These are phyloP conservation scores for Osmoderma eremita DNA, from an alignment of 2,888 invertebrate species.

Conservation along the genomic window DNA sequence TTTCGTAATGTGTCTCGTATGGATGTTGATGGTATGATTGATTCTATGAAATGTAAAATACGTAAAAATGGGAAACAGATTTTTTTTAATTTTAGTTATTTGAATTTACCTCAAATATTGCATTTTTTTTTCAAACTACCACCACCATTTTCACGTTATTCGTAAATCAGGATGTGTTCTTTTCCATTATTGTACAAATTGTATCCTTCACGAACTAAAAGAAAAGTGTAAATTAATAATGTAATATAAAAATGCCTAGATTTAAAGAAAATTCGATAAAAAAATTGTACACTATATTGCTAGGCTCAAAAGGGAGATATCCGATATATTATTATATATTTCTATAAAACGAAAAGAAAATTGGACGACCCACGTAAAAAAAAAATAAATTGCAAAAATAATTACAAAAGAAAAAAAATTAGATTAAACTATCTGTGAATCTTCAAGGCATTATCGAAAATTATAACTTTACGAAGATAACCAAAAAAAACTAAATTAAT, in stretches of 20 bases:
- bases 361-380: not conserved
- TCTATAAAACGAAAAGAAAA: slow-evolving; percentile 32
- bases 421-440: slow-evolving; percentile 31
- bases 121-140: too few relatives aligned
- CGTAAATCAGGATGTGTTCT: slow-evolving; percentile 2
- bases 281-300: not conserved
- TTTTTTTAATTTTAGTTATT: not conserved
- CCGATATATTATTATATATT: slow-evolving; percentile 24
- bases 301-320: slow-evolving; percentile 25
- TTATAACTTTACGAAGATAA: slow-evolving; percentile 23
- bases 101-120: too few relatives aligned
- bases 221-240: slow-evolving; percentile 25
- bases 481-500: slow-evolving; percentile 11
- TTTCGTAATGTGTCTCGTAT: slow-evolving; percentile 4
- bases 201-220: slow-evolving; percentile 39
- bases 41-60: too few relatives aligned
- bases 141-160: not conserved
- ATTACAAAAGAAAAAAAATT: not conserved
- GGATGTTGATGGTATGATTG: slow-evolving; percentile 3
- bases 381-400: too few relatives aligned
- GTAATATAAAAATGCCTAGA: slow-evolving; percentile 21
- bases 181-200: slow-evolving; percentile 31
- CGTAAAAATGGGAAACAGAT: not conserved
- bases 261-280: not conserved
- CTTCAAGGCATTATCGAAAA: slow-evolving; percentile 50